These are phyloP conservation scores for Gasterosteus aculeatus DNA, from an alignment of 2,113 vertebrate species.

Conservation along the genomic window DNA sequence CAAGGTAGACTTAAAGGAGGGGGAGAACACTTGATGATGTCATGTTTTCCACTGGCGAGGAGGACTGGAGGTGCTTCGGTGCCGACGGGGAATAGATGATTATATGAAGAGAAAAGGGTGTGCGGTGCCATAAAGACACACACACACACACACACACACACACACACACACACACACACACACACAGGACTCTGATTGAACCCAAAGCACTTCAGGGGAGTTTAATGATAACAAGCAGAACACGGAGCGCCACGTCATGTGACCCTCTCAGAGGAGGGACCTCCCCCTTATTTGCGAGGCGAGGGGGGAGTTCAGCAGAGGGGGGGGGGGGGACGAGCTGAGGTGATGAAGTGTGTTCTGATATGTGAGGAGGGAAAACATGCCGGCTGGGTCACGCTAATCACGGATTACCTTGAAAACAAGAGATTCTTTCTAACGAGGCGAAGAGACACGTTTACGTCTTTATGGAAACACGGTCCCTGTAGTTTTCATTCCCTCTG, in stretches of 20 bases:
- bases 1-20: conserved; percentile 3
- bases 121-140: conserved; percentile 37
- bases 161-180: conserved; percentile 33
- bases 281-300: no score
- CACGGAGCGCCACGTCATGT: conserved; percentile 55
- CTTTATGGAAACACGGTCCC: no score
- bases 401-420: background rate
- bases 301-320: conserved; percentile 52
- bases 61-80: conserved; percentile 51
- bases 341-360: conserved; percentile 38
- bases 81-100: conserved; percentile 62
- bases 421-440: background rate
- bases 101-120: conserved; percentile 55
- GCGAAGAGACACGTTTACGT: no score
- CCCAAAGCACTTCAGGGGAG: conserved; percentile 61
- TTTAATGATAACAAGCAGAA: conserved; percentile 76
- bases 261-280: conserved; percentile 30
- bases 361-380: conserved; percentile 20
- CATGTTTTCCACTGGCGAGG: conserved; percentile 75
- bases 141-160: background rate
- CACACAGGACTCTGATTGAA: conserved; percentile 68
- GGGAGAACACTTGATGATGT: conserved; percentile 68
- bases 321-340: conserved; percentile 53
- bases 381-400: conserved; percentile 28
- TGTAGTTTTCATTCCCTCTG: no score